phyloP scores from a whole-genome alignment of 1,140 invertebrate genomes.

The Cotesia typhae region DNA sequence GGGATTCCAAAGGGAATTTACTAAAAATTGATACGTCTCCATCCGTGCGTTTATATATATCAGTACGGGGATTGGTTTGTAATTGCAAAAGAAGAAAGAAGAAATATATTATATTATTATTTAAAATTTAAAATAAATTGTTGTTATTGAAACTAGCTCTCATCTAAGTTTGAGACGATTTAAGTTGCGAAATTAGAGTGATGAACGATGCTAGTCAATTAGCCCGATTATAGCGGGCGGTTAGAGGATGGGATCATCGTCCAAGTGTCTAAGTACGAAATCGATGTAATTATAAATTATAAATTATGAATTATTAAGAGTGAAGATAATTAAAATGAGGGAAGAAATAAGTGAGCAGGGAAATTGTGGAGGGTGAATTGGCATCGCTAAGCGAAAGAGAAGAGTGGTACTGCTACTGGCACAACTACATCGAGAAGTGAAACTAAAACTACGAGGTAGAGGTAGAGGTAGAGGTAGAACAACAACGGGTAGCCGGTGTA shows the following conservation, averaged over 20 bases:
- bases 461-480: no score
- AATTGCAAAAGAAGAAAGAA: background rate
- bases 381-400: constrained; percentile 27
- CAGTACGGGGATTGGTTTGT: background rate
- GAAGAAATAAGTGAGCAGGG: background rate
- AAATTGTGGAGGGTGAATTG: constrained; percentile 14
- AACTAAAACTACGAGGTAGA: no score
- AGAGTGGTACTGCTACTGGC: constrained; percentile 8
- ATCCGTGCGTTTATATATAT: constrained; percentile 4
- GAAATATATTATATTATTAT: constrained; percentile 15
- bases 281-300: no score
- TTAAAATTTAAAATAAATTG: background rate
- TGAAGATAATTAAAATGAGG: constrained; percentile 5
- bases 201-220: constrained; percentile 66
- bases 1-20: constrained; percentile 20
- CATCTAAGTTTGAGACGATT: constrained; percentile 16
- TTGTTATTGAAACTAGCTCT: no score
- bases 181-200: constrained; percentile 53
- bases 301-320: background rate
- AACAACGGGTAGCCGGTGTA: background rate
- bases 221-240: constrained; percentile 40
- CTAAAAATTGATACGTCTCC: constrained; percentile 12
- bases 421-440: background rate
- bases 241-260: background rate
- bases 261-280: no score